phyloP scores from a whole-genome alignment of 2,888 invertebrate species.

The Drosophila infuscata region DNA sequence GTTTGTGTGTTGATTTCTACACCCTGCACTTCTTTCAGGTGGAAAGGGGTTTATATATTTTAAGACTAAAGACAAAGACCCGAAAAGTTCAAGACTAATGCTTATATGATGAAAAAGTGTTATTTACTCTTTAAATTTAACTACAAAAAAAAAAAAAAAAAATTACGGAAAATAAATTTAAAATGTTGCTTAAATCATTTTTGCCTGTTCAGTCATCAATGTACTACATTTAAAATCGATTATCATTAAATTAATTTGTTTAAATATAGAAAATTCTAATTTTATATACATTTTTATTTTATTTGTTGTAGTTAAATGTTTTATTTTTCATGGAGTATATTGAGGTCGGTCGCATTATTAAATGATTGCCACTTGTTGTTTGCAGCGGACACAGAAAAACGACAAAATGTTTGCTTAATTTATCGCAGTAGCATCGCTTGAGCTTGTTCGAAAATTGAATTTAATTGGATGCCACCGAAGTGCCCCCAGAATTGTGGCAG shows the following conservation, averaged over 20 bases:
- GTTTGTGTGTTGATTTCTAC: constrained; percentile 57
- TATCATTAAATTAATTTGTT: not conserved
- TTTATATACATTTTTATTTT: not conserved
- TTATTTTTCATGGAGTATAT: constrained; percentile 24
- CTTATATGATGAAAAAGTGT: not conserved
- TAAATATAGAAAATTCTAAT: not conserved
- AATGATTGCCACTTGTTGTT: constrained; percentile 10
- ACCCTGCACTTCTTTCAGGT: constrained; percentile 31
- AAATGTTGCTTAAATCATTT: not conserved
- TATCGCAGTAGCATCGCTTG: constrained; percentile 80
- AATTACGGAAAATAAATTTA: too few species aligned
- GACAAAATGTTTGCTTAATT: constrained; percentile 76
- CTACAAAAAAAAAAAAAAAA: too few species aligned
- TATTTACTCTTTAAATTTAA: not conserved
- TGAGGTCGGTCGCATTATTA: constrained; percentile 2
- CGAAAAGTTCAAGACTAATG: not conserved
- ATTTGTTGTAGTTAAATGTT: not conserved
- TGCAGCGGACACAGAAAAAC: constrained; percentile 29
- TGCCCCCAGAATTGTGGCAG: constrained; percentile 47
- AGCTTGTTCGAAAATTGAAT: constrained; percentile 75
- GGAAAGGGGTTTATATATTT: not conserved
- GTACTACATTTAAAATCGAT: not conserved
- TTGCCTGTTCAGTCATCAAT: not conserved
- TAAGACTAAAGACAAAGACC: rapidly evolving
- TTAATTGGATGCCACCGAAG: constrained; percentile 79